A percentile compares a stretch with the other conserved stretches of the same genome.
These are phyloP conservation scores for Lasioglossum calceatum DNA, from an alignment of 2,888 invertebrate species.

Conservation along the genomic window DNA sequence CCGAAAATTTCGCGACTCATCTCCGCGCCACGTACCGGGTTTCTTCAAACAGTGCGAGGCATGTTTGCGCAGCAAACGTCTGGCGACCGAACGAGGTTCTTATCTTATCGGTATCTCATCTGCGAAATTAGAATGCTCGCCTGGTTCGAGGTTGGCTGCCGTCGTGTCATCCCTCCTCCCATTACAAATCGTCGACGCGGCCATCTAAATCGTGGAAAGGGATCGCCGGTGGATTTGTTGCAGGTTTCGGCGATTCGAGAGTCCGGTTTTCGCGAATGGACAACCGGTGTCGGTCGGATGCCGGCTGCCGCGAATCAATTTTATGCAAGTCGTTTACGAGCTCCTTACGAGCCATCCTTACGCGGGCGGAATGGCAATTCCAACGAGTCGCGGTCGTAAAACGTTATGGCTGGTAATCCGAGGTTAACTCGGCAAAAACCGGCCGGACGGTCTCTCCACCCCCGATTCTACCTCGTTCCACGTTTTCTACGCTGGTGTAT, in stretches of 20 bases:
- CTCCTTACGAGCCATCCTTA: conserved; percentile 69
- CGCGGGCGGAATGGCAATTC: conserved; percentile 62
- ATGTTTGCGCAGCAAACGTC: conserved; percentile 42
- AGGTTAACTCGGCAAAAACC: conserved; percentile 66
- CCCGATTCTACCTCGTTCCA: not conserved
- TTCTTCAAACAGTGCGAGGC: not conserved
- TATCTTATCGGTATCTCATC: conserved; percentile 51
- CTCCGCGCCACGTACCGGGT: not conserved
- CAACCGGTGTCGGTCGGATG: conserved; percentile 31
- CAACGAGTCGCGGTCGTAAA: conserved; percentile 61
- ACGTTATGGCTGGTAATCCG: conserved; percentile 67
- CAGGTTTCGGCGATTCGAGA: not conserved
- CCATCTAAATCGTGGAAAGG: conserved; percentile 26
- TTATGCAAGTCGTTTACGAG: conserved; percentile 77
- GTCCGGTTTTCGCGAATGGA: conserved; percentile 43
- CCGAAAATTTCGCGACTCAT: not conserved
- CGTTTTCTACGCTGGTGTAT: not conserved
- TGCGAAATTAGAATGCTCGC: conserved; percentile 40
- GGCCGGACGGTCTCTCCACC: conserved; percentile 27
- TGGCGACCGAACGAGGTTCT: conserved; percentile 8
- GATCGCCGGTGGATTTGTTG: not conserved
- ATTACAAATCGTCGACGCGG: conserved; percentile 10
- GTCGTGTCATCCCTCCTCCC: conserved; percentile 21
- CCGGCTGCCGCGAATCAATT: conserved; percentile 75
- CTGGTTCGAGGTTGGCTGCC: conserved; percentile 19